These are phyloP conservation scores for Branchellion lobata DNA, from an alignment of 2,888 invertebrate genomes.

Conservation along the genomic window DNA sequence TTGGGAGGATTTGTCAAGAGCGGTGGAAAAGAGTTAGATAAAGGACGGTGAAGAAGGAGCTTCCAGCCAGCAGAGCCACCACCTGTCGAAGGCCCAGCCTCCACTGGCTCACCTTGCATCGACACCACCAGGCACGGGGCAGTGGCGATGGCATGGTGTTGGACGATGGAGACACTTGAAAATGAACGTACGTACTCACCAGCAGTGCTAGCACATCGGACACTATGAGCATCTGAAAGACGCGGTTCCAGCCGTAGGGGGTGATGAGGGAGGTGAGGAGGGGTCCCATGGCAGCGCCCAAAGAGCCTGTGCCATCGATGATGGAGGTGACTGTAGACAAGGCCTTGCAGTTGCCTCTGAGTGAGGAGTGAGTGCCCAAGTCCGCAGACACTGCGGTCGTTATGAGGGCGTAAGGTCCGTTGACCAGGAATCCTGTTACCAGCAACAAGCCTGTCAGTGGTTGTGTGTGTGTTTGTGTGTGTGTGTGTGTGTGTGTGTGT, in stretches of 20 bases:
- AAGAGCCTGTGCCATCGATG: constrained; percentile 90
- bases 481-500: no score
- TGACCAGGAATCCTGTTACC: constrained; percentile 79
- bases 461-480: neutral
- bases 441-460: constrained; percentile 66
- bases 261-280: constrained; percentile 73
- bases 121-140: neutral
- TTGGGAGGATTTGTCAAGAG: no score
- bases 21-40: no score
- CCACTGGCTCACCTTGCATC: neutral
- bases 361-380: constrained; percentile 79
- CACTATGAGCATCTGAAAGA: constrained; percentile 84
- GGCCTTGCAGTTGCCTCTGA: constrained; percentile 82
- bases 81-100: neutral
- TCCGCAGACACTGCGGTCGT: constrained; percentile 95
- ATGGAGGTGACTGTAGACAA: constrained; percentile 95
- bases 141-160: neutral
- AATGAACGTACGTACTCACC: constrained; percentile 55
- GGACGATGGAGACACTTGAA: no score
- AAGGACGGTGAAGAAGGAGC: no score
- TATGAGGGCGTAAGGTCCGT: constrained; percentile 92
- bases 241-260: constrained; percentile 76
- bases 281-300: constrained; percentile 85
- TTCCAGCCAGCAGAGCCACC: neutral
- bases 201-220: constrained; percentile 76